These are phyloP conservation scores for Phaethornis superciliosus DNA, from an alignment of 2,113 vertebrate genomes.

Conservation along the genomic window DNA sequence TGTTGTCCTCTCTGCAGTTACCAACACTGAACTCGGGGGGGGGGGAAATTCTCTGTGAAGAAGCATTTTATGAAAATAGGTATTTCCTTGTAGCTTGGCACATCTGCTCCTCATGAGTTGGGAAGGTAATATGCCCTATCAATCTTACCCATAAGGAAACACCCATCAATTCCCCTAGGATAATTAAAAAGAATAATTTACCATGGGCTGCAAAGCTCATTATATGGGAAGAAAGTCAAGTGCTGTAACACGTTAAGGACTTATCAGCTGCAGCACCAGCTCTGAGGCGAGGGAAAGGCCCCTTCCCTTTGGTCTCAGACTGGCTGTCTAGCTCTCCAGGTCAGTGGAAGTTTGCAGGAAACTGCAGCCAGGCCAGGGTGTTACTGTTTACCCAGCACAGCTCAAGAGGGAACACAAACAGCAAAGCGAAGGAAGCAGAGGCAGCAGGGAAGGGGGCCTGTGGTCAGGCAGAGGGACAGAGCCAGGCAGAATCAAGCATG, in stretches of 20 bases:
- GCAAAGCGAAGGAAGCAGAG: background rate
- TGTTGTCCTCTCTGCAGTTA: background rate
- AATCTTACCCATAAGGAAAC: background rate
- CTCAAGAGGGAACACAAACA: background rate
- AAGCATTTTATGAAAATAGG: background rate
- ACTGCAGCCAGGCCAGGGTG: background rate
- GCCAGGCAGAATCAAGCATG: background rate
- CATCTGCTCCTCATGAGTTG: background rate
- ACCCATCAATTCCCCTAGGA: background rate
- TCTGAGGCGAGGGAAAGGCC: background rate
- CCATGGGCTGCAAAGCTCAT: background rate
- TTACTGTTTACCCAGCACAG: background rate
- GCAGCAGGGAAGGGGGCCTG: background rate
- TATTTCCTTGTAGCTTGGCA: background rate
- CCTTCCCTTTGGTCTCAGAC: background rate
- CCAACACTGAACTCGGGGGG: background rate
- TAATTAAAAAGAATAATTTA: background rate
- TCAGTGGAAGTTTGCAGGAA: slow-evolving; percentile 47
- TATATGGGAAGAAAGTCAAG: background rate
- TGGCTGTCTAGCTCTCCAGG: background rate
- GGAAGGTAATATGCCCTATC: background rate
- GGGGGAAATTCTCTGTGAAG: background rate
- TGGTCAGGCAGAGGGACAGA: fast-evolving
- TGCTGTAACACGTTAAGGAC: background rate
- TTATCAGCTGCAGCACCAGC: background rate